Conservation (phyloP, 2,888 invertebrate genomes). For the Schizaphis graminum region DNA sequence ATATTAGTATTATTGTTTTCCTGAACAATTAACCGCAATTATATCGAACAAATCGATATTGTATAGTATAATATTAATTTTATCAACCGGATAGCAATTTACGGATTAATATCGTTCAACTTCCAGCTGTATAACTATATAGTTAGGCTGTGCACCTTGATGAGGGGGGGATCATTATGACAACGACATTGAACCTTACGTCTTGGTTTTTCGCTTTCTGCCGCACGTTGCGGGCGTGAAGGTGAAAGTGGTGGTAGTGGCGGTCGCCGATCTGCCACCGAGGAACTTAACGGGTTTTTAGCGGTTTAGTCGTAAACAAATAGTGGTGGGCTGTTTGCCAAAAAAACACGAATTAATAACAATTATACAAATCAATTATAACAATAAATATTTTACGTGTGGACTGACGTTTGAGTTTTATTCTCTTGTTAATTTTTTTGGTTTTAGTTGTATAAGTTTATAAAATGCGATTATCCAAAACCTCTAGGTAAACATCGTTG, state of each 20-base stretch:
- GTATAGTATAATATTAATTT: neutral
- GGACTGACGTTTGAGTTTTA: neutral
- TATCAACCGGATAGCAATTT: neutral
- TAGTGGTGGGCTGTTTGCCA: slow-evolving; percentile 57
- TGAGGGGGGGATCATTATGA: neutral
- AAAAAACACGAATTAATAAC: slow-evolving; percentile 4
- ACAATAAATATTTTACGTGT: too few species aligned
- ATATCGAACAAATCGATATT: neutral
- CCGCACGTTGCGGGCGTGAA: slow-evolving; percentile 13
- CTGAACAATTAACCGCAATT: neutral
- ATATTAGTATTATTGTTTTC: neutral
- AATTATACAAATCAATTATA: neutral
- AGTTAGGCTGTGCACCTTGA: neutral
- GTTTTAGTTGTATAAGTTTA: neutral
- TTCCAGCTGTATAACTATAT: neutral
- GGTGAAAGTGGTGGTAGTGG: slow-evolving; percentile 62
- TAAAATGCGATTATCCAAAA: neutral
- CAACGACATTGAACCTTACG: slow-evolving; percentile 58
- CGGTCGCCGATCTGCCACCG: slow-evolving; percentile 29
- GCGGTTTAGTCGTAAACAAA: slow-evolving; percentile 62
- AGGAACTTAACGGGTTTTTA: slow-evolving; percentile 63
- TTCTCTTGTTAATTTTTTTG: neutral
- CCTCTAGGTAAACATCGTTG: neutral
- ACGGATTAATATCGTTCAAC: neutral
- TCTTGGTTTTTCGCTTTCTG: slow-evolving; percentile 61